Evolutionary conservation across 2,113 vertebrate species (phyloP).

Genomic region (Glaucidium brasilianum): DNA sequence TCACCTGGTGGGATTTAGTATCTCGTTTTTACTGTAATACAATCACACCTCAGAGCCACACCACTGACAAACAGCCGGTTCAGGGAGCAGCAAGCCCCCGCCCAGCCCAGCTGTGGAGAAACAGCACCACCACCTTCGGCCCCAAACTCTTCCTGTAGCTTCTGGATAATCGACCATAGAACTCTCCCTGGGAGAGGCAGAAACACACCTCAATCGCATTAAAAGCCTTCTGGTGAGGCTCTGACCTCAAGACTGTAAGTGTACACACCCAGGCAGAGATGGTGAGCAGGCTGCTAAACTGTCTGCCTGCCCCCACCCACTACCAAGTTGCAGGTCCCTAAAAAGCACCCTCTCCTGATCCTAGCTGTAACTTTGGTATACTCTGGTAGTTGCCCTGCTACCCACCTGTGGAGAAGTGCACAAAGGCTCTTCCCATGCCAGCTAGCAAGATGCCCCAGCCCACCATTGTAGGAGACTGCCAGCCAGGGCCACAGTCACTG

Average conservation of each 20-base stretch:
- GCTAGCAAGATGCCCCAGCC: background rate
- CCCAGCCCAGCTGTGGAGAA: rapidly evolving
- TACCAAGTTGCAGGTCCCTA: rapidly evolving
- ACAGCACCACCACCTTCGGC: background rate
- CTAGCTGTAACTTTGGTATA: background rate
- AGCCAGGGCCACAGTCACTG: background rate
- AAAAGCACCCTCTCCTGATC: background rate
- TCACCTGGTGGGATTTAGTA: background rate
- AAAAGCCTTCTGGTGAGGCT: background rate
- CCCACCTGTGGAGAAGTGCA: rapidly evolving
- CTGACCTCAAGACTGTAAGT: background rate
- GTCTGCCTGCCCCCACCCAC: background rate
- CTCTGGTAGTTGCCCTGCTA: background rate
- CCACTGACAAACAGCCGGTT: rapidly evolving
- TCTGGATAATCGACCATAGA: background rate
- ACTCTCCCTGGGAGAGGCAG: background rate
- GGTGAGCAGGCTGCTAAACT: rapidly evolving
- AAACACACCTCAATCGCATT: background rate
- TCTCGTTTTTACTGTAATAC: background rate
- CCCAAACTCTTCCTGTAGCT: background rate
- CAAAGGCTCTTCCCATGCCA: background rate
- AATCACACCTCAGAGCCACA: background rate
- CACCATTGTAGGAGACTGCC: rapidly evolving
- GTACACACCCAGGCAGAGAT: background rate
- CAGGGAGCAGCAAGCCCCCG: background rate